Percentiles rank a stretch among this genome's conserved stretches.
These are phyloP conservation scores for Lypha dubia DNA, from an alignment of 2,888 invertebrate genomes.

Conservation along the genomic window DNA sequence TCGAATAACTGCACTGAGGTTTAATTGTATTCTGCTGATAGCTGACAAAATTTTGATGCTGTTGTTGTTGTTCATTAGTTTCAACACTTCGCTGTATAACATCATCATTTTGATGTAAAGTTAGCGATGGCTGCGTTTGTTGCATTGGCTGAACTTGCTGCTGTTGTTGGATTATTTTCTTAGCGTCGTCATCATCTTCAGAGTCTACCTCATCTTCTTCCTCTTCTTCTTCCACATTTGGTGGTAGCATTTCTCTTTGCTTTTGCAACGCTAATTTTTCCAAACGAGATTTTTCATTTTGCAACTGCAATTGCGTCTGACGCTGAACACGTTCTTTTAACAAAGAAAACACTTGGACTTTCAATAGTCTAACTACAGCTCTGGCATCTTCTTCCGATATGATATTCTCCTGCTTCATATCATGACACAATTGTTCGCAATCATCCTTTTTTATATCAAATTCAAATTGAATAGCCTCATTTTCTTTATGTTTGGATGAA, in stretches of 20 bases:
- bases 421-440: slow-evolving; percentile 96
- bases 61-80: slow-evolving; percentile 72
- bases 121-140: slow-evolving; percentile 46
- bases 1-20: slow-evolving; percentile 35
- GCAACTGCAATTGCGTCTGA: slow-evolving; percentile 86
- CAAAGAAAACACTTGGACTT: slow-evolving; percentile 87
- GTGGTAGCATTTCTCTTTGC: slow-evolving; percentile 84
- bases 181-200: slow-evolving; percentile 79
- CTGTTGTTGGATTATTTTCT: slow-evolving; percentile 77
- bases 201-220: slow-evolving; percentile 77
- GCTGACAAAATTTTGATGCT: slow-evolving; percentile 72
- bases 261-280: slow-evolving; percentile 84
- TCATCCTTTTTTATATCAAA: slow-evolving; percentile 96
- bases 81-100: slow-evolving; percentile 20
- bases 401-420: slow-evolving; percentile 97
- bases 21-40: slow-evolving; percentile 38
- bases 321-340: slow-evolving; percentile 86
- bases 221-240: slow-evolving; percentile 80
- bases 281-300: slow-evolving; percentile 84
- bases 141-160: slow-evolving; percentile 9
- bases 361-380: slow-evolving; percentile 94
- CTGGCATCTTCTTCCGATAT: slow-evolving; percentile 97
- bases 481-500: slow-evolving; percentile 98
- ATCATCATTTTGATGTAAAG: slow-evolving; percentile 43
- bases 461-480: slow-evolving; percentile 99